Evolutionary conservation across 2,113 vertebrate species (phyloP).

Genomic region (Anseranas semipalmata): DNA sequence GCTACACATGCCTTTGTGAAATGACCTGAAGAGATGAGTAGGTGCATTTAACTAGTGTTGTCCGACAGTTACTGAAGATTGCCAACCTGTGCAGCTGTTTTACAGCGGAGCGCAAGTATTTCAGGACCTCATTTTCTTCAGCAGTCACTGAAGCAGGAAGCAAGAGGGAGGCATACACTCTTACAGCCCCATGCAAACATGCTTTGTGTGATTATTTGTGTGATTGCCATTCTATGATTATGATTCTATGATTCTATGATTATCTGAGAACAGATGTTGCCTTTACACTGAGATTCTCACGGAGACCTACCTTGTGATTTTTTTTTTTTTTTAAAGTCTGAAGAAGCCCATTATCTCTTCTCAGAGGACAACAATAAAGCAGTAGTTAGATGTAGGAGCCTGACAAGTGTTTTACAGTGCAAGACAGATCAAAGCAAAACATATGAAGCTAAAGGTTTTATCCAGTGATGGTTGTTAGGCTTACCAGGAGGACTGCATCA

Average conservation of each 20-base stretch:
- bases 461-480: background rate
- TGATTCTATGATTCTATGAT: too few species aligned
- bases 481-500: too few species aligned
- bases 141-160: background rate
- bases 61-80: background rate
- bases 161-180: rapidly evolving
- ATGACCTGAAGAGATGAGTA: too few species aligned
- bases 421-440: background rate
- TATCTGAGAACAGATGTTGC: background rate
- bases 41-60: background rate
- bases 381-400: background rate
- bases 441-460: background rate
- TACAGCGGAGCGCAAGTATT: background rate
- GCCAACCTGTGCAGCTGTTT: background rate
- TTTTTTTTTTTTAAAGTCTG: background rate
- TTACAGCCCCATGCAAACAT: background rate
- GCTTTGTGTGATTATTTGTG: rapidly evolving
- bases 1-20: background rate
- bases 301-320: background rate
- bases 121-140: background rate
- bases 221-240: too few species aligned
- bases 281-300: background rate
- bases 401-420: background rate
- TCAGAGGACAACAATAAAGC: background rate
- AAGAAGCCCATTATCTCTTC: background rate